These are phyloP conservation scores for Leptobrachium ailaonicum DNA, from an alignment of 2,113 vertebrate genomes.

Conservation along the genomic window DNA sequence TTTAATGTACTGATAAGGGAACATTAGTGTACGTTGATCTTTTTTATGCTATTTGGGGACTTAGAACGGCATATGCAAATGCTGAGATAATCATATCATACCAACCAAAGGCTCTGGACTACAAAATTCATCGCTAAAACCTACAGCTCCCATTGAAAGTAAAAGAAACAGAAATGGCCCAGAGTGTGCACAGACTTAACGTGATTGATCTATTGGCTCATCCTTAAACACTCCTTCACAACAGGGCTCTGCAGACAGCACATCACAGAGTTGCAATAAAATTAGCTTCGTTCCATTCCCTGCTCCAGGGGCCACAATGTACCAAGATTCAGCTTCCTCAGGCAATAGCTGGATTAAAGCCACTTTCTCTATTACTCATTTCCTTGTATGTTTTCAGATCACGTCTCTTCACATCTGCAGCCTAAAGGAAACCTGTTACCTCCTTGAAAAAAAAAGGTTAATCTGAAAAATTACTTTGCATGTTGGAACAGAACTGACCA, in stretches of 20 bases:
- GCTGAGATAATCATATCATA: not conserved
- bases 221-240: slow-evolving; percentile 15
- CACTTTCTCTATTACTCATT: slow-evolving; percentile 6
- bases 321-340: not conserved
- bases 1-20: not conserved
- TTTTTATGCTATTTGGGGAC: slow-evolving; percentile 1
- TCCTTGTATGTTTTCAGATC: not conserved
- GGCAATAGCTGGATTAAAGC: slow-evolving; percentile 2
- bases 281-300: not conserved
- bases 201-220: slow-evolving; percentile 14
- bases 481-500: too few species aligned
- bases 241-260: slow-evolving; percentile 5
- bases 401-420: not conserved
- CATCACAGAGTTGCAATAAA: slow-evolving; percentile 7
- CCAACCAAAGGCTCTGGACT: not conserved
- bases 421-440: not conserved
- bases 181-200: not conserved
- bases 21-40: not conserved
- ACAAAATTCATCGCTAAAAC: not conserved
- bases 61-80: not conserved
- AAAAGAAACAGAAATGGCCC: slow-evolving; percentile 15
- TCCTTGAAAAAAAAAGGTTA: not conserved
- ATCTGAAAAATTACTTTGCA: not conserved
- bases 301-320: slow-evolving; percentile 1
- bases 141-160: slow-evolving; percentile 9